Evolutionary conservation across 1,140 invertebrate species (phyloP).

Genomic region (Ceratosolen fusciceps): DNA sequence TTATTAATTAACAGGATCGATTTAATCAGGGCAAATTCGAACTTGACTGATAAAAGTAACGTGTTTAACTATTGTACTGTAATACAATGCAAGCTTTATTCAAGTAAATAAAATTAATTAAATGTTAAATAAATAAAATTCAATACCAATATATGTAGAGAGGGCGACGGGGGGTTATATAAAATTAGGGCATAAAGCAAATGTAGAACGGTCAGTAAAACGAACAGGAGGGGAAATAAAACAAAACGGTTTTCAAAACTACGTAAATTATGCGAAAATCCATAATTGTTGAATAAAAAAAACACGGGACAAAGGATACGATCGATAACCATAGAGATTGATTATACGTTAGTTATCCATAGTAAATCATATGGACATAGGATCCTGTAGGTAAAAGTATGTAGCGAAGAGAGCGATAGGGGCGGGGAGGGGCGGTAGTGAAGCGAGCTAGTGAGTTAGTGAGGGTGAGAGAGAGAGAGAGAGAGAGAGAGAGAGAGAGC

Average conservation of each 20-base stretch:
- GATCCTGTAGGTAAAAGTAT: background rate
- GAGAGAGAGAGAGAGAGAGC: conserved; percentile 50
- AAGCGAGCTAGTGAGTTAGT: conserved; percentile 39
- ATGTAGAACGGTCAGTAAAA: background rate
- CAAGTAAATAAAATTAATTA: too few relatives aligned
- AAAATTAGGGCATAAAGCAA: background rate
- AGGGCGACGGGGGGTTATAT: too few relatives aligned
- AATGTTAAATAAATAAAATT: background rate
- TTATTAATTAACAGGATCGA: too few relatives aligned
- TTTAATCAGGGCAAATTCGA: too few relatives aligned
- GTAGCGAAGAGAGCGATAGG: too few relatives aligned
- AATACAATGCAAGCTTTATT: too few relatives aligned
- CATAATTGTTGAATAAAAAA: background rate
- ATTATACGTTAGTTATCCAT: background rate
- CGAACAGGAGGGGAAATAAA: background rate
- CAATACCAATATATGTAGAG: too few relatives aligned
- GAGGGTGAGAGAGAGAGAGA: conserved; percentile 13
- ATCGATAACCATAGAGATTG: background rate
- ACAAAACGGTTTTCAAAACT: conserved; percentile 1
- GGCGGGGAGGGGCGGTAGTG: conserved; percentile 40
- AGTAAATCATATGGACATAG: conserved; percentile 13
- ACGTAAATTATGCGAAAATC: background rate
- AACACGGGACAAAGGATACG: conserved; percentile 20
- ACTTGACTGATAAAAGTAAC: too few relatives aligned
- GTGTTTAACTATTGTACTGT: too few relatives aligned